These are phyloP conservation scores for Melolontha melolontha DNA, from an alignment of 2,888 invertebrate species.

Conservation along the genomic window DNA sequence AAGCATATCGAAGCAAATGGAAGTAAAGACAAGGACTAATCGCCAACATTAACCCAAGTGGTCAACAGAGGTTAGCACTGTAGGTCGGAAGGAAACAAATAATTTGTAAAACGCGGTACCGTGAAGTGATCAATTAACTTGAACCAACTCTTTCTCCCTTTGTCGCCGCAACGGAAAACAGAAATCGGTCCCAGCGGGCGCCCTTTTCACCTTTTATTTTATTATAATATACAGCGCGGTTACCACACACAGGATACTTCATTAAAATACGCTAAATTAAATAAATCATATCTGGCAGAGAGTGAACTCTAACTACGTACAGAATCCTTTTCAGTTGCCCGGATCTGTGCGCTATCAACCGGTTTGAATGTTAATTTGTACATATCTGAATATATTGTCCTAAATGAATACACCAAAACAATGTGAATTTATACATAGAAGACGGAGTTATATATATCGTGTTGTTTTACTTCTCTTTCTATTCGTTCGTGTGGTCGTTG, in stretches of 20 bases:
- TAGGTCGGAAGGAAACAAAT: slow-evolving; percentile 52
- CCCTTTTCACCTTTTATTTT: slow-evolving; percentile 47
- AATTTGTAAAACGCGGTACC: slow-evolving; percentile 51
- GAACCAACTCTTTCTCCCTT: neutral
- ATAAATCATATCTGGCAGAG: slow-evolving; percentile 38
- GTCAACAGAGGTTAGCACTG: slow-evolving; percentile 49
- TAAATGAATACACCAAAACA: too few species aligned
- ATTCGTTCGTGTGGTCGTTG: too few species aligned
- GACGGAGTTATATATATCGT: too few species aligned
- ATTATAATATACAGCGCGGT: slow-evolving; percentile 43
- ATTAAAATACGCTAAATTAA: slow-evolving; percentile 37
- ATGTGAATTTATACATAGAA: too few species aligned
- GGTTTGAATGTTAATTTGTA: too few species aligned
- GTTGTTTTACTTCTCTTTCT: too few species aligned
- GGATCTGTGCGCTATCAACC: neutral
- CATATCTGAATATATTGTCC: too few species aligned
- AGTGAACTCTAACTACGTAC: slow-evolving; percentile 8
- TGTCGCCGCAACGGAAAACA: neutral
- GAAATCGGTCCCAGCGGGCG: slow-evolving; percentile 40
- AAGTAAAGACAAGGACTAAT: slow-evolving; percentile 49
- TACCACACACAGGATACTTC: slow-evolving; percentile 10
- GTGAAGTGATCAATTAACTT: slow-evolving; percentile 49
- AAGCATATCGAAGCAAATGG: slow-evolving; percentile 40
- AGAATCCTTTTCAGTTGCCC: too few species aligned
- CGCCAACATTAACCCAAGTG: slow-evolving; percentile 49